Conservation (phyloP, 2,797 vertebrate genomes). For the Xenopus petersii region DNA sequence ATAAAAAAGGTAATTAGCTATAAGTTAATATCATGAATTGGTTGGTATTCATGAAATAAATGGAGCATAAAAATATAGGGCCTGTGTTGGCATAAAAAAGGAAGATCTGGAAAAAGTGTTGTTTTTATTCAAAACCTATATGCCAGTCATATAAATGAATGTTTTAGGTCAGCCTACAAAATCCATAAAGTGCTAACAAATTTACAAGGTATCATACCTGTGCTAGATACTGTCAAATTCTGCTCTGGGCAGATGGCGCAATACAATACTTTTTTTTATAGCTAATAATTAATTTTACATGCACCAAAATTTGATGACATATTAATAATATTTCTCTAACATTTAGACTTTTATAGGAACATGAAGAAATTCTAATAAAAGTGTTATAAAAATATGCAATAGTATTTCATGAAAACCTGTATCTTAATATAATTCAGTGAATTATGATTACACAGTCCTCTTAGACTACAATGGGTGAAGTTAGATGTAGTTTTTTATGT, state of each 20-base stretch:
- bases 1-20: too few relatives aligned
- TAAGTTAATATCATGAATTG: too few relatives aligned
- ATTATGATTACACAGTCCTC: too few relatives aligned
- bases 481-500: too few relatives aligned
- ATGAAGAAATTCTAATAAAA: slow-evolving; percentile 58
- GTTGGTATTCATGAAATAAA: too few relatives aligned
- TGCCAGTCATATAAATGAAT: neutral
- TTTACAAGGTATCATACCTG: slow-evolving; percentile 35
- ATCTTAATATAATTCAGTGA: too few relatives aligned
- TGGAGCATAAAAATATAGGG: too few relatives aligned
- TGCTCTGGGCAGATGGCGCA: slow-evolving; percentile 54
- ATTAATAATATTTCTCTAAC: slow-evolving; percentile 57
- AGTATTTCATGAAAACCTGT: too few relatives aligned
- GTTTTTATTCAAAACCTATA: too few relatives aligned
- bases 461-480: too few relatives aligned
- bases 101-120: slow-evolving; percentile 17
- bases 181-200: slow-evolving; percentile 31
- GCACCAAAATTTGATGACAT: too few relatives aligned
- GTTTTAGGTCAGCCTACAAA: slow-evolving; percentile 21
- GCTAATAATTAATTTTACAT: neutral
- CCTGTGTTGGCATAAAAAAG: too few relatives aligned
- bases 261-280: slow-evolving; percentile 35
- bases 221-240: slow-evolving; percentile 45
- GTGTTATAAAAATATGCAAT: slow-evolving; percentile 49
- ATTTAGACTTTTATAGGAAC: slow-evolving; percentile 59